Base-by-base conservation (phyloP, 2,888 invertebrate species). In the Apotomis betuletana region DNA sequence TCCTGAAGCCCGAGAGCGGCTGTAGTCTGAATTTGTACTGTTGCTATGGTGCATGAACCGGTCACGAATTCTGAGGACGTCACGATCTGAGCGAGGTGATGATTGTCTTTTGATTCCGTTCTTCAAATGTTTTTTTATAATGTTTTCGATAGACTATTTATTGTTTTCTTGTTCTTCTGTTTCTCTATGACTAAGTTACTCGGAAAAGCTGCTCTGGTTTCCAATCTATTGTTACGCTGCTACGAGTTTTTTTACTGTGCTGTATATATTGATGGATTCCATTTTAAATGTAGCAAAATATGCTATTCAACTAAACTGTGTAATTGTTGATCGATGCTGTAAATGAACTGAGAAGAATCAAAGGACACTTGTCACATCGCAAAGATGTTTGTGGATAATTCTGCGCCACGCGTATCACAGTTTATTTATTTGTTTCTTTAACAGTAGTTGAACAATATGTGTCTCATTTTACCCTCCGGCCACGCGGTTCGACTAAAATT, bases 1-100 rank as follows among this genome's bases (percentile, higher is more conserved):
- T 77, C 76, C 72, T 77, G 74, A 55, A 54, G 51, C 44, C 62
- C 57, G 36, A 44, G 38, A 59, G 61, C 57, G 67, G 61, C 55
- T 57, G 65, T 51, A 67, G 62, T 61, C 67, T 70, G 55, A 69
- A 69, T 38, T 61, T 38, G 60, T 65, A 60, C 60, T 61, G 71
- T 67, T 52, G 41, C 51, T 65, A 57, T 38, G 44, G 65, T 61
- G 60, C 55, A 55, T 41, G 27, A 57, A 41, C 15, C 6, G 65
- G 67, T 61, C 46, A 15, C 54, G 61, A 46, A 49, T 44, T 41
- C 27, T 59, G 57, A n/a, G 41, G 61, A 52, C 55, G 61, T 62
- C 69, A 68, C 54, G 54, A 54, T 38, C 15, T 41, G 41, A 8
- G 52, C 52, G 54, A 27, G 41, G 60, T 67, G 64, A 49, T 59